Conservation (phyloP, 2,888 invertebrate species). For the Philaethria dido region DNA sequence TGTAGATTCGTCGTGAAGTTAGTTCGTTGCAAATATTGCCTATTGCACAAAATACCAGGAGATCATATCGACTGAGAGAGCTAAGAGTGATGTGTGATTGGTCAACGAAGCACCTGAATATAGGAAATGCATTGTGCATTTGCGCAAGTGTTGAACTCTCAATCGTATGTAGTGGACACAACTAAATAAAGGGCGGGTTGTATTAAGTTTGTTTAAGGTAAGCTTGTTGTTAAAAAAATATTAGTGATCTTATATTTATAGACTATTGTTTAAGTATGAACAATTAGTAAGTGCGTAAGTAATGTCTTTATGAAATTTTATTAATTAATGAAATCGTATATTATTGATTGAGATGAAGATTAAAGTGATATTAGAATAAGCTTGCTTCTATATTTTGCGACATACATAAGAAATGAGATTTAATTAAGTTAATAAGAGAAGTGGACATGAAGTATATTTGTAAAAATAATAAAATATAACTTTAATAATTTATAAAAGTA, state of each 20-base stretch:
- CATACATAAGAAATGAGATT: too few relatives aligned
- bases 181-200: constrained; percentile 15
- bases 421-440: too few relatives aligned
- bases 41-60: constrained; percentile 50
- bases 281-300: too few relatives aligned
- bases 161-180: constrained; percentile 29
- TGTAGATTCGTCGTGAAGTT: constrained; percentile 37
- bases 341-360: too few relatives aligned
- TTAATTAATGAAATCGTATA: too few relatives aligned
- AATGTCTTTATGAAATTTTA: too few relatives aligned
- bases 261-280: too few relatives aligned
- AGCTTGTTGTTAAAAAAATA: not conserved
- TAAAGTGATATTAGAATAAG: too few relatives aligned
- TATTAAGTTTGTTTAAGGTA: constrained; percentile 23
- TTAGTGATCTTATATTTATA: not conserved
- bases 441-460: too few relatives aligned
- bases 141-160: constrained; percentile 45
- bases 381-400: too few relatives aligned
- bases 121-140: constrained; percentile 50
- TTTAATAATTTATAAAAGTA: not conserved
- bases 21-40: constrained; percentile 41
- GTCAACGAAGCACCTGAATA: constrained; percentile 42
- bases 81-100: constrained; percentile 37
- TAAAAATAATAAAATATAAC: too few relatives aligned
- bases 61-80: constrained; percentile 45